A percentile compares a stretch with the other conserved stretches of the same genome.
phyloP scores from a whole-genome alignment of 1,140 invertebrate species.

The Drosophila paulistorum region DNA sequence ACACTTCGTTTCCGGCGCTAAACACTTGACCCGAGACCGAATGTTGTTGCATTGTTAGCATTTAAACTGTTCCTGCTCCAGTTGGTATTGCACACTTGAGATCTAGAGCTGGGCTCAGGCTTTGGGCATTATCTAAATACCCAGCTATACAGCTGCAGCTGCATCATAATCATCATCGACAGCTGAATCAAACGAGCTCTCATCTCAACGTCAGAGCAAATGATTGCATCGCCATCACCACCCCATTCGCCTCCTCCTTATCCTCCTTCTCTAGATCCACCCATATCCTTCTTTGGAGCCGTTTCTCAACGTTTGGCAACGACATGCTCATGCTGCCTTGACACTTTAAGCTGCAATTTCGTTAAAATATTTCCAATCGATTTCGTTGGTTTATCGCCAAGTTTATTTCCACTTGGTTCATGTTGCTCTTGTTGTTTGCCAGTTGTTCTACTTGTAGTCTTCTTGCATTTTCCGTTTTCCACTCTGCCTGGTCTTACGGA shows the following conservation, averaged over 20 bases:
- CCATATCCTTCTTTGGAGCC: not conserved
- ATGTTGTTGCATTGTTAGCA: slow-evolving; percentile 62
- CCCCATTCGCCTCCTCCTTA: not conserved
- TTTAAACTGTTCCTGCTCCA: slow-evolving; percentile 62
- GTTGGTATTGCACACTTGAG: slow-evolving; percentile 70
- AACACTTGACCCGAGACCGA: slow-evolving; percentile 60
- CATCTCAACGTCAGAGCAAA: slow-evolving; percentile 58
- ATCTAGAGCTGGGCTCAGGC: slow-evolving; percentile 32
- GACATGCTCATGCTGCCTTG: slow-evolving; percentile 62
- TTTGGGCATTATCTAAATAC: slow-evolving; percentile 55
- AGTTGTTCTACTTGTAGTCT: slow-evolving; percentile 33
- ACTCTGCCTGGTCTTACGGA: slow-evolving; percentile 70
- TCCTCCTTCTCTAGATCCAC: not conserved
- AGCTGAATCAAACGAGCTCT: slow-evolving; percentile 53
- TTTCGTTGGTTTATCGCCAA: slow-evolving; percentile 82
- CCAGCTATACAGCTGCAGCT: slow-evolving; percentile 37
- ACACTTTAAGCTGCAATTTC: slow-evolving; percentile 82
- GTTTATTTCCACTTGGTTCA: slow-evolving; percentile 68
- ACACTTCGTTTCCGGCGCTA: slow-evolving; percentile 76
- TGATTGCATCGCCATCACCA: slow-evolving; percentile 36
- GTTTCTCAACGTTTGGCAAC: slow-evolving; percentile 38
- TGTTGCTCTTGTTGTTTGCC: slow-evolving; percentile 61
- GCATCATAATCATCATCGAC: slow-evolving; percentile 68
- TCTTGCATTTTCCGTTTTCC: slow-evolving; percentile 59
- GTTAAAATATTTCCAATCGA: slow-evolving; percentile 81